These are phyloP conservation scores for Poecilia latipinna DNA, from an alignment of 2,113 vertebrate species.

Conservation along the genomic window DNA sequence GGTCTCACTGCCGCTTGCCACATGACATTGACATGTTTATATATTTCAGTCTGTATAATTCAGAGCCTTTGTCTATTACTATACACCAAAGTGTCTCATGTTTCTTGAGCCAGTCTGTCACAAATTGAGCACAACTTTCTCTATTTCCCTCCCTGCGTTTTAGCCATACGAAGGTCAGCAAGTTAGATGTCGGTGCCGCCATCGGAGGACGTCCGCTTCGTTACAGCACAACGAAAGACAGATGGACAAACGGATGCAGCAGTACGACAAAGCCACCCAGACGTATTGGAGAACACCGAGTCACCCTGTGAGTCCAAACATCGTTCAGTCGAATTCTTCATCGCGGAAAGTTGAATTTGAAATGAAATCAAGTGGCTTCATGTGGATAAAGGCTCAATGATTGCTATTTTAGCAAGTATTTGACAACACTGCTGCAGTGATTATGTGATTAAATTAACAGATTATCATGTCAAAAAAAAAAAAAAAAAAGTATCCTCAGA, in stretches of 20 bases:
- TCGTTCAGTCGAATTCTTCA: neutral
- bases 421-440: neutral
- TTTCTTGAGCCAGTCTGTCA: neutral
- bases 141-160: neutral
- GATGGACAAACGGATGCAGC: constrained; percentile 58
- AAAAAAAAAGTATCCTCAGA: neutral
- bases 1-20: too few species aligned
- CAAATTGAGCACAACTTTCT: neutral
- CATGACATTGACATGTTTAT: neutral
- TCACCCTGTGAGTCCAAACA: constrained; percentile 66
- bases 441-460: neutral
- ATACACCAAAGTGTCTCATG: neutral
- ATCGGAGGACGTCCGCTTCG: constrained; percentile 68
- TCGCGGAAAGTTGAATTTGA: neutral
- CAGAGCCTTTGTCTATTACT: neutral
- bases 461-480: neutral
- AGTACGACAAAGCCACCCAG: constrained; percentile 78
- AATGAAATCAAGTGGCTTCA: neutral
- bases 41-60: neutral
- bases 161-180: constrained; percentile 44
- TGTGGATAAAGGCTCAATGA: neutral
- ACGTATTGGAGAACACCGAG: constrained; percentile 68
- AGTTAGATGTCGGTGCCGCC: constrained; percentile 69
- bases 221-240: constrained; percentile 55
- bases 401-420: neutral